Evolutionary conservation across 2,888 invertebrate species (phyloP), one percentile per base, ranked within the genome.

Genomic region (Punctoribates punctum): DNA sequence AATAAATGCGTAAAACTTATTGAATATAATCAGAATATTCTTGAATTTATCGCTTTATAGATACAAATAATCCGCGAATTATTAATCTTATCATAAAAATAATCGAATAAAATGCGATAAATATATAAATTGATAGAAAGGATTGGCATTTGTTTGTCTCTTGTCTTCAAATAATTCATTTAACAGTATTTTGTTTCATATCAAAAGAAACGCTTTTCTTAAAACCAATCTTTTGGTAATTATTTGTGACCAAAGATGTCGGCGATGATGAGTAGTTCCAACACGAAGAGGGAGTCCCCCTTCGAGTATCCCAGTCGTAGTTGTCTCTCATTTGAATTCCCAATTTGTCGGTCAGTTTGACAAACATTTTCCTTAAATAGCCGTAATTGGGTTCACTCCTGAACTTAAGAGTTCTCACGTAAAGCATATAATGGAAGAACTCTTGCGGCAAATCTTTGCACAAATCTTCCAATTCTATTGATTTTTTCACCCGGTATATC

Each of bases 311-410:
- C 57, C 57, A 57, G 20, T 57, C 57, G 13, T 57, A 57, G 57
- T 11, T 25, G 11, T 57, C 57, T 17, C n/a, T 25, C 20, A 23
- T 57, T 20, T 57, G 20, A 20, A 23, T 11, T 20, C 57, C 57
- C 11, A 57, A 25, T 57, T n/a, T 20, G 20, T 57, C 57, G 9
- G 20, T 17, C 13, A 57, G 11, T 57, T 57, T 57, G 13, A 20
- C 57, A 20, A 57, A 57, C 23, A 57, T 5, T 9, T 3, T 13
- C 57, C n/a, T 5, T 20, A 57, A 20, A 57, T 57, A 57, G 1
- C 2, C 6, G 23, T 74, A 75, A 51, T 75, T 75, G 13, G 75
- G 75, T 57, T 75, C 75, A 11, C 72, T 15, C 5, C 23, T 70
- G 25, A 75, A 75, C 42, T 75, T 27, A 1, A 75, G 48, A n/a